Evolutionary conservation across 2,888 invertebrate species (phyloP), one percentile per base, ranked within the genome.

Genomic region (Nasonia oneida): DNA sequence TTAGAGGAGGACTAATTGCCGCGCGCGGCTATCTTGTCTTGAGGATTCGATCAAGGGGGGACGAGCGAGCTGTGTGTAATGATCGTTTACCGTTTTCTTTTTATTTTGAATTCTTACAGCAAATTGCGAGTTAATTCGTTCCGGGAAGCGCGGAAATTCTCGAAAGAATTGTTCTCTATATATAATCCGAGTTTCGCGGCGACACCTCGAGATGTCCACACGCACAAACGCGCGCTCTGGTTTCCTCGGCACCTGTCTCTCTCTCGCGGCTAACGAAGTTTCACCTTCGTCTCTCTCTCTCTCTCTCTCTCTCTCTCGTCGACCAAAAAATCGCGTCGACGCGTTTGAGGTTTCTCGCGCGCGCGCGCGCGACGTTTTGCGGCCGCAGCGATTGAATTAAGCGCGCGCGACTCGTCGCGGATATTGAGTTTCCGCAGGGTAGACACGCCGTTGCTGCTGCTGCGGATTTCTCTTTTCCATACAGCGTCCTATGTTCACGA

Each of bases 341-440:
- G 61, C 83, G 75, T 80, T 75, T 80, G 80, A 80, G 84, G 90
- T 90, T 91, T 90, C 90, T 90, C 89, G 89, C 87, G 88, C 29
- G 29, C 29, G 29, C 29, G 88, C 29, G 29, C 29, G 29, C 88
- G 89, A 53, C 47, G 77, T 61, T 81, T 57, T 67, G 82, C 39
- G 53, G 81, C 88, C 88, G 86, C 64, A 23, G 47, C 71, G 71
- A 83, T 71, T 33, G 73, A 78, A 83, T 83, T 82, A 82, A 82
- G 57, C 14, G 61, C 23, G 42, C 23, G 42, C 3, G 53, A 33
- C 53, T 61, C 71, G 73, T 81, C 81, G 57, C 81, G 61, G 33
- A 57, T 82, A 82, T 82, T 82, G 75, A 67, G 29, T 82, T 82
- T 75, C 82, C 42, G 74, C 67, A 39, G 23, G 8, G 12, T 2